Evolutionary conservation across 2,797 vertebrate genomes (phyloP).

Genomic region (Oreonectes daqikongensis): DNA sequence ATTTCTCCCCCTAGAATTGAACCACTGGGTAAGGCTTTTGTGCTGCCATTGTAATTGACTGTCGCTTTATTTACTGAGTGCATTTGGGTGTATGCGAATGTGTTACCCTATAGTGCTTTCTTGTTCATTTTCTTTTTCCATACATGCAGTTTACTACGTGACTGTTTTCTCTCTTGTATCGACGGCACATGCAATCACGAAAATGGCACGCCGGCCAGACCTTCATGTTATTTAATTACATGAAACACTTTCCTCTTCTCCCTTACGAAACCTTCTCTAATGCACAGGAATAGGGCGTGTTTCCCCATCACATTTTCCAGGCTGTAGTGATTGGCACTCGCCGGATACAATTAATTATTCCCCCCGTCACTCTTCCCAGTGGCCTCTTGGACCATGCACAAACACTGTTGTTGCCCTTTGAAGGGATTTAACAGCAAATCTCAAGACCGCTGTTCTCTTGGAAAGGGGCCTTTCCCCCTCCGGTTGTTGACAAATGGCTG

Average conservation of each 20-base stretch:
- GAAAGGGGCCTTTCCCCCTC: conserved; percentile 50
- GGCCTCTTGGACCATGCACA: conserved; percentile 47
- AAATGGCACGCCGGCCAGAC: conserved; percentile 26
- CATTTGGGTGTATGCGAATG: conserved; percentile 40
- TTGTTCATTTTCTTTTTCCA: conserved; percentile 30
- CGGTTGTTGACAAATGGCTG: conserved; percentile 58
- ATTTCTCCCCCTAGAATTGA: conserved; percentile 59
- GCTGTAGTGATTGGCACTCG: conserved; percentile 43
- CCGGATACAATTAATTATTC: conserved; percentile 56
- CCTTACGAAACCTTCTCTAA: not conserved
- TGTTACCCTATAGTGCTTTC: conserved; percentile 4
- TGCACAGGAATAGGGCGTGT: not conserved
- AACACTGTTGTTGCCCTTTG: conserved; percentile 48
- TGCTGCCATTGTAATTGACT: conserved; percentile 57
- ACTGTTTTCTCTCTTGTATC: not conserved
- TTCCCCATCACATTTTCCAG: conserved; percentile 17
- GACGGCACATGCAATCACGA: conserved; percentile 25
- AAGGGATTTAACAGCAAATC: conserved; percentile 52
- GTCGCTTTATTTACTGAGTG: conserved; percentile 59
- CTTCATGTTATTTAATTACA: conserved; percentile 43
- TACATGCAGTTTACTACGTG: conserved; percentile 3
- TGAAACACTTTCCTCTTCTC: conserved; percentile 9
- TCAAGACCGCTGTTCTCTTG: conserved; percentile 49
- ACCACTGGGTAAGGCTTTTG: conserved; percentile 59
- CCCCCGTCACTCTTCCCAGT: conserved; percentile 41